Conservation (phyloP, 2,888 invertebrate genomes). For the Odiellus spinosus region DNA sequence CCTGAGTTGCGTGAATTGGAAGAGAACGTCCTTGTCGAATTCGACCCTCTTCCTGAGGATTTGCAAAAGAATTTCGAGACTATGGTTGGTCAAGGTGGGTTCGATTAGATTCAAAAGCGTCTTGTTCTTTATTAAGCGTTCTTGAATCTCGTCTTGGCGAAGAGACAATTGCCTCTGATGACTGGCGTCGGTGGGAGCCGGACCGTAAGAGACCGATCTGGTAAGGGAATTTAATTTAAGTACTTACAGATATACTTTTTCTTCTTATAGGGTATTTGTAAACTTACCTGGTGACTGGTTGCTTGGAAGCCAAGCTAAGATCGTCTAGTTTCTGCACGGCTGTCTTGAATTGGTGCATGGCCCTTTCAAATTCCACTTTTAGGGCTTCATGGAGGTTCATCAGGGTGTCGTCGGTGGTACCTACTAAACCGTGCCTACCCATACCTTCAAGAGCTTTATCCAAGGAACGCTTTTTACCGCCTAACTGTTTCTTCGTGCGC, state of each 20-base stretch:
- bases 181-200: conserved; percentile 63
- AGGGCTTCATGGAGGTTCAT: conserved; percentile 67
- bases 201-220: conserved; percentile 34
- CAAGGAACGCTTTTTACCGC: conserved; percentile 50
- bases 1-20: conserved; percentile 41
- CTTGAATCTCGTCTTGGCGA: conserved; percentile 69
- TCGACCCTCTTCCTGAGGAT: conserved; percentile 62
- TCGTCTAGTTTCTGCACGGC: conserved; percentile 68
- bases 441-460: conserved; percentile 76
- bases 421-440: conserved; percentile 62
- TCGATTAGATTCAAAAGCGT: conserved; percentile 51
- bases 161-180: conserved; percentile 75
- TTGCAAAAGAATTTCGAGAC: conserved; percentile 54
- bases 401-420: conserved; percentile 36
- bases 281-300: conserved; percentile 14
- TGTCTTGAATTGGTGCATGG: conserved; percentile 68
- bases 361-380: conserved; percentile 59
- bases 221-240: too few species aligned
- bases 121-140: conserved; percentile 79
- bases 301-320: conserved; percentile 27
- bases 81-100: conserved; percentile 62
- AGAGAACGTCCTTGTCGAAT: conserved; percentile 73
- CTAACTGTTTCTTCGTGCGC: conserved; percentile 44
- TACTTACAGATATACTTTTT: too few species aligned
- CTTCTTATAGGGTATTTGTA: too few species aligned